A percentile compares a stretch with the other conserved stretches of the same genome.
phyloP scores from a whole-genome alignment of 2,113 vertebrate species.

The Trochalopteron elliotii region DNA sequence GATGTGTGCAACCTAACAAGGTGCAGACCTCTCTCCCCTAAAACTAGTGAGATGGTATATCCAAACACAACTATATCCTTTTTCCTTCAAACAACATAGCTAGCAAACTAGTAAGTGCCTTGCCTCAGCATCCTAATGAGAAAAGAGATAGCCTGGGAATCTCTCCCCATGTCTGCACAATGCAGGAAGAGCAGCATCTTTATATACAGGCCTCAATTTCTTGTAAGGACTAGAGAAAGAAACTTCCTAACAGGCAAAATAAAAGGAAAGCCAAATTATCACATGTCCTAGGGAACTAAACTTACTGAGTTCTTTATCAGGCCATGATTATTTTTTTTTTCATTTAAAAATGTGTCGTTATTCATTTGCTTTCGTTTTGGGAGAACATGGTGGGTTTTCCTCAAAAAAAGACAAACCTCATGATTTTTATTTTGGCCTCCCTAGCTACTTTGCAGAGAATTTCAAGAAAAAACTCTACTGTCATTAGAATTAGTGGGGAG shows the following conservation, averaged over 20 bases:
- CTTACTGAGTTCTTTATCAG: neutral
- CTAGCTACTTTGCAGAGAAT: neutral
- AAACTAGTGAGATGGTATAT: neutral
- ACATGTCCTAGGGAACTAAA: neutral
- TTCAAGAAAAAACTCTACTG: neutral
- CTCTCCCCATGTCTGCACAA: neutral
- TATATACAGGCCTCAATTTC: neutral
- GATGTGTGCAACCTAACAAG: neutral
- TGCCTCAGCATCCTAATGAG: neutral
- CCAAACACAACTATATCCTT: neutral
- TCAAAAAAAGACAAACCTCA: neutral
- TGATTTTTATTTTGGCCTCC: neutral
- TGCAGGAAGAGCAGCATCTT: neutral
- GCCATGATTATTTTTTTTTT: neutral
- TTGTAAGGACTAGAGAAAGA: neutral
- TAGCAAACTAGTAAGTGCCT: neutral
- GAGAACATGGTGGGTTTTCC: neutral
- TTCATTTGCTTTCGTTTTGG: neutral
- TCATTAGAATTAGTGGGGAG: neutral
- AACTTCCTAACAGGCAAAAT: neutral
- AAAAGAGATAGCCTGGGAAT: neutral
- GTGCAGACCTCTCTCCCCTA: neutral
- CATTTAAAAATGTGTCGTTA: neutral
- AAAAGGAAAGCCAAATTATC: neutral
- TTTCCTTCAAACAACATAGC: neutral